Conservation (phyloP, 2,113 vertebrate genomes). For the Callipepla squamata region DNA sequence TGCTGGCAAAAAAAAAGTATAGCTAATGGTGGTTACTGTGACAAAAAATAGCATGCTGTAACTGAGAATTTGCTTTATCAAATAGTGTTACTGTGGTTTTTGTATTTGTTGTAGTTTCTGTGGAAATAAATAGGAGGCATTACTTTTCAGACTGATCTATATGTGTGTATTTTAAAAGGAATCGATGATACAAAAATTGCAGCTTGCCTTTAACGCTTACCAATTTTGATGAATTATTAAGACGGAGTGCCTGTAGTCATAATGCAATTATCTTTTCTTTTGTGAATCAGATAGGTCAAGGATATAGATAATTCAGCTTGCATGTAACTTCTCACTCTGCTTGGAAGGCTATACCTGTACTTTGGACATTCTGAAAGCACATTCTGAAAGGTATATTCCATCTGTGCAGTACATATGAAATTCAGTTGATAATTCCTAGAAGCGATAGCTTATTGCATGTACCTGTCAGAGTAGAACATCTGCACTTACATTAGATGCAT, state of each 20-base stretch:
- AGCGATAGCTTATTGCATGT: background rate
- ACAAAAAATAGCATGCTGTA: no score
- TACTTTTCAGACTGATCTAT: no score
- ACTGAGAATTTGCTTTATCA: no score
- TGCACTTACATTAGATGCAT: background rate
- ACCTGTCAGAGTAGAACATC: background rate
- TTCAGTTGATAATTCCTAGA: background rate
- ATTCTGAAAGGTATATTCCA: background rate
- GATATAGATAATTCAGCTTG: background rate
- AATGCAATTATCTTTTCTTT: background rate
- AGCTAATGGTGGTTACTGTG: no score
- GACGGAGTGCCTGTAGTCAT: background rate
- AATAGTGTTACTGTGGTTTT: no score
- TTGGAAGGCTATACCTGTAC: background rate
- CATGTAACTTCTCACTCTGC: background rate
- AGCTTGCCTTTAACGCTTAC: background rate
- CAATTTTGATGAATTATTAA: constrained; percentile 1
- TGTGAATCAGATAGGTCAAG: background rate
- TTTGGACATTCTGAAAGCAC: background rate
- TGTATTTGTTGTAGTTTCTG: no score
- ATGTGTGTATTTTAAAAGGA: background rate
- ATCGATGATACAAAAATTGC: background rate
- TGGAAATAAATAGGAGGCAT: no score
- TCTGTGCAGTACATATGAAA: background rate
- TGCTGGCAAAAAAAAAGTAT: no score